Base-by-base conservation (phyloP, 2,888 invertebrate species). In the Pinctada fucata region DNA sequence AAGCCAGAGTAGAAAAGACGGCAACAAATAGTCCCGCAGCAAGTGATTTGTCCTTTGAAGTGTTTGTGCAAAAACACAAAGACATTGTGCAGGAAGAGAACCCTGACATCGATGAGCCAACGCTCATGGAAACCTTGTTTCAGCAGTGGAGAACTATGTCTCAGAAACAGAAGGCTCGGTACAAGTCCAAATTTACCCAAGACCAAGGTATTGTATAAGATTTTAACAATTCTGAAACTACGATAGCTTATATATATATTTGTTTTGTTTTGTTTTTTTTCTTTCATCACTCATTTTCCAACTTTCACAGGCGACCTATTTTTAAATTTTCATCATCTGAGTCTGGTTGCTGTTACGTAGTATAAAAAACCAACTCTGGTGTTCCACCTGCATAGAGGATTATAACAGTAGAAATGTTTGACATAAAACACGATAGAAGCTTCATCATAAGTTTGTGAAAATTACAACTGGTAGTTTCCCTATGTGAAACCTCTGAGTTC, bases 81-180 rank as follows among this genome's bases (percentile, higher is more conserved):
- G 89, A 89, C 16, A 83, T 82, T 73, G 88, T 91, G 16, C 78
- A 85, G n/a, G 82, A 83, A 47, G 90, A 91, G 66, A 90, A 92
- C 79, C 91, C 92, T 4, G 88, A 88, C 5, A 90, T 88, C 79
- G 86, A 85, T 47, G 89, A 89, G 5, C 85, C 84, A 1, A 85
- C 84, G 76, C 80, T 93, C 5, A 82, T 86, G 31, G 87, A 89
- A 72, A 86, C 85, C 68, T 84, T 91, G 65, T 78, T 87, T 68
- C 87, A 88, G 74, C 88, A 90, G 77, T 91, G 91, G 91, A 85
- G 85, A 72, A 82, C 87, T 79, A 88, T 91, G 89, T 86, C 85
- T 58, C 85, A 87, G 16, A 88, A 89, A 70, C 88, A 91, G 82
- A 89, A 88, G 72, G 81, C 87, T 0, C 79, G 89, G 58, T 91